These are phyloP conservation scores for Hypotaenidia okinawae DNA, from an alignment of 2,797 vertebrate genomes.

Conservation along the genomic window DNA sequence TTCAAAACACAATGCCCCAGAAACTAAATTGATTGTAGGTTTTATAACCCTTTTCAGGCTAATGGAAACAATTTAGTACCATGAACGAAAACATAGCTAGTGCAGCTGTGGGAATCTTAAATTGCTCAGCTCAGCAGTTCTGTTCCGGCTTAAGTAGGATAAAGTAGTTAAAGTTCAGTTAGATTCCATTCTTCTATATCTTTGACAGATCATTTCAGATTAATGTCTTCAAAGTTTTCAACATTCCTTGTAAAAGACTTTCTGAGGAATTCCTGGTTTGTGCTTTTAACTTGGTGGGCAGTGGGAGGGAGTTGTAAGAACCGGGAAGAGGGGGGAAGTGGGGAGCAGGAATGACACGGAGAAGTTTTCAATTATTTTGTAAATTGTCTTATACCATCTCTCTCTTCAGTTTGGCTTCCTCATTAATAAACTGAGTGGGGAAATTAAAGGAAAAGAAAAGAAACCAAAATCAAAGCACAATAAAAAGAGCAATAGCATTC, in stretches of 20 bases:
- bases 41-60: constrained; percentile 77
- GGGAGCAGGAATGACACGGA: background rate
- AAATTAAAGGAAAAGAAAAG: background rate
- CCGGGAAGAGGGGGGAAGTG: background rate
- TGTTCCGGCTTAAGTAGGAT: constrained; percentile 61
- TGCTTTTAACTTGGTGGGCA: constrained; percentile 12
- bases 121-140: constrained; percentile 60
- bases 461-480: background rate
- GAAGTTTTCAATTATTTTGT: background rate
- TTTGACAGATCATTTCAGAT: constrained; percentile 68
- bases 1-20: constrained; percentile 80
- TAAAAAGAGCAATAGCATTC: background rate
- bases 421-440: background rate
- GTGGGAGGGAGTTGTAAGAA: background rate
- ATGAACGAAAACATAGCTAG: constrained; percentile 69
- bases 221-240: constrained; percentile 69
- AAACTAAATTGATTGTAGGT: constrained; percentile 80
- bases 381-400: background rate
- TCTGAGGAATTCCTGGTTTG: constrained; percentile 48
- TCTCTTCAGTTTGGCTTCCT: background rate
- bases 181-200: constrained; percentile 63
- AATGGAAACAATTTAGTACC: constrained; percentile 78
- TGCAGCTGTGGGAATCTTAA: constrained; percentile 67
- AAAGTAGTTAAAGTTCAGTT: constrained; percentile 69
- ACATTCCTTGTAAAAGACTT: constrained; percentile 51